Conservation (phyloP, 2,797 vertebrate species). For the Myoxocephalus aenaeus region DNA sequence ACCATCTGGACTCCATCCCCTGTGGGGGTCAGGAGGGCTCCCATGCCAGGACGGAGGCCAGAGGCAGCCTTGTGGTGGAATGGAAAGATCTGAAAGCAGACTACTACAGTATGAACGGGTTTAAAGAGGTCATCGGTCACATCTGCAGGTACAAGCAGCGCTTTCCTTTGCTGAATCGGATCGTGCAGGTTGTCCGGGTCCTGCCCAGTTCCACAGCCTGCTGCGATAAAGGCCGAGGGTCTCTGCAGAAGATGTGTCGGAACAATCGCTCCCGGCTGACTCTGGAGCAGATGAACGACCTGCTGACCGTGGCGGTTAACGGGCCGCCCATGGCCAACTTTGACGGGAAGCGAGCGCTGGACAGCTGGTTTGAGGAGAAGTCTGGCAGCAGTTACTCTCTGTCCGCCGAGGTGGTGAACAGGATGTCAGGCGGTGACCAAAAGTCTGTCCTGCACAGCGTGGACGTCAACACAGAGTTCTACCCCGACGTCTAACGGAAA, state of each 20-base stretch:
- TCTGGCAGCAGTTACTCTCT: constrained; percentile 91
- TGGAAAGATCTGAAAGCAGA: constrained; percentile 96
- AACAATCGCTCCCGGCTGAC: constrained; percentile 93
- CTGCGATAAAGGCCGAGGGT: constrained; percentile 91
- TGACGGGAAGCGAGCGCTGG: constrained; percentile 93
- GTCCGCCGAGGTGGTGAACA: constrained; percentile 89
- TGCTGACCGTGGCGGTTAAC: constrained; percentile 90
- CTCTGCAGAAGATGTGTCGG: constrained; percentile 90
- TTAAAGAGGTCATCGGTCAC: constrained; percentile 93
- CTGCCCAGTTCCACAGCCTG: constrained; percentile 91
- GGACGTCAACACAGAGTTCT: constrained; percentile 90
- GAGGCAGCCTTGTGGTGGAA: constrained; percentile 88
- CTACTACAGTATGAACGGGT: constrained; percentile 92
- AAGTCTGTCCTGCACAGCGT: constrained; percentile 87
- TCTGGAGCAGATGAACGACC: constrained; percentile 94
- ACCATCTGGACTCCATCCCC: constrained; percentile 90
- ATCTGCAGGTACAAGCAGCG: constrained; percentile 93
- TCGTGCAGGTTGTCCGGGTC: constrained; percentile 91
- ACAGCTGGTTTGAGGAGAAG: constrained; percentile 99
- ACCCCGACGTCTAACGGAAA: constrained; percentile 86
- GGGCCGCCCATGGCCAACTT: constrained; percentile 92
- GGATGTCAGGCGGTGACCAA: constrained; percentile 89
- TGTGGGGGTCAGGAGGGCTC: constrained; percentile 80
- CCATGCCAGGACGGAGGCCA: constrained; percentile 84
- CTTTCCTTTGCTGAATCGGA: constrained; percentile 91